Evolutionary conservation across 2,797 vertebrate genomes (phyloP).

Genomic region (Oceanodroma leucorhoa): DNA sequence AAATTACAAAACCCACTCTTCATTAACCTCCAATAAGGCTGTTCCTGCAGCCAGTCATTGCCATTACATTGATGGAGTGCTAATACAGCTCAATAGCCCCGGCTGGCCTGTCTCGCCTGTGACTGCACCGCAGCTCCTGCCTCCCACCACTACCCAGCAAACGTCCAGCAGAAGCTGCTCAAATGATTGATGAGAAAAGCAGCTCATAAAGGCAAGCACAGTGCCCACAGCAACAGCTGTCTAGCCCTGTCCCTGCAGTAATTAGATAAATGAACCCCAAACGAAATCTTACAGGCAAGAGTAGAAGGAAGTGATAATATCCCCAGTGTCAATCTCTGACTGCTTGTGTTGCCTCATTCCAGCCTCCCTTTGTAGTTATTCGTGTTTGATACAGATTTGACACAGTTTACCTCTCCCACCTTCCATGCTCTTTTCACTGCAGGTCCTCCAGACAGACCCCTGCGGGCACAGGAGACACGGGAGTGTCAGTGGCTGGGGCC

Average conservation of each 20-base stretch:
- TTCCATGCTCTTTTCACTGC: background rate
- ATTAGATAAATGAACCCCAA: slow-evolving; percentile 55
- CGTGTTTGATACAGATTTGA: background rate
- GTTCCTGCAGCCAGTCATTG: slow-evolving; percentile 16
- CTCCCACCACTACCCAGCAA: background rate
- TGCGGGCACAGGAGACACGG: background rate
- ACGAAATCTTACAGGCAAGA: background rate
- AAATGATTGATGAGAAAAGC: slow-evolving; percentile 62
- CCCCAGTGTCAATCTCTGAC: background rate
- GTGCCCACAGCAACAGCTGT: slow-evolving; percentile 56
- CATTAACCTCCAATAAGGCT: slow-evolving; percentile 58
- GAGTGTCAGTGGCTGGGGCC: background rate
- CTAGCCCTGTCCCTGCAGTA: slow-evolving; percentile 4
- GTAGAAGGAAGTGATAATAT: background rate
- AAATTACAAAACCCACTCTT: slow-evolving; percentile 36
- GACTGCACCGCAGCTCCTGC: background rate
- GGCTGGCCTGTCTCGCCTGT: background rate
- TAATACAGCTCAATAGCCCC: slow-evolving; percentile 5
- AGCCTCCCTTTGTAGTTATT: background rate
- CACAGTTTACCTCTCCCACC: background rate
- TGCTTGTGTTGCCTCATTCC: background rate
- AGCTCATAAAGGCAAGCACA: slow-evolving; percentile 42
- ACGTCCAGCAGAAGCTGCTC: slow-evolving; percentile 13
- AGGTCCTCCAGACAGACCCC: background rate
- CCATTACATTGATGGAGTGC: slow-evolving; percentile 47